Conservation (phyloP, 2,888 invertebrate genomes). For the Teleiodes luculella region DNA sequence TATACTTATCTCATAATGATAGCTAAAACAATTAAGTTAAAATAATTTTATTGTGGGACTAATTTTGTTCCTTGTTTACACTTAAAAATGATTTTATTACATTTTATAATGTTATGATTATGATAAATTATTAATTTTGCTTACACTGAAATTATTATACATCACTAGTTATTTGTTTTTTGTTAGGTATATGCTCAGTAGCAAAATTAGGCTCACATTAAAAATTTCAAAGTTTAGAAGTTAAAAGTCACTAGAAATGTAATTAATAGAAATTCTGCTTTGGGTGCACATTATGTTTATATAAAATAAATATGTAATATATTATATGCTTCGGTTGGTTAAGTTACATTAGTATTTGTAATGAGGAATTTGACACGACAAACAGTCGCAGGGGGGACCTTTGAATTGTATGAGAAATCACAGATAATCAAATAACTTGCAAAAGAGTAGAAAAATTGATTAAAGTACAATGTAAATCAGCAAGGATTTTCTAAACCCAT, state of each 20-base stretch:
- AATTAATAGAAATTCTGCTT: conserved; percentile 37
- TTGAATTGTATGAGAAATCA: too few species aligned
- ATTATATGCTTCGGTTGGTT: neutral
- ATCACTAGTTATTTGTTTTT: too few species aligned
- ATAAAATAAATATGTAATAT: conserved; percentile 14
- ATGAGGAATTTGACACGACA: neutral
- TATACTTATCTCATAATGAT: conserved; percentile 65
- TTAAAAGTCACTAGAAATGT: conserved; percentile 45
- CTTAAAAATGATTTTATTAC: neutral
- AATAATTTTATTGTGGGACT: conserved; percentile 45
- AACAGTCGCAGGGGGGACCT: neutral
- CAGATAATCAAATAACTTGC: too few species aligned
- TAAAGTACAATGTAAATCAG: too few species aligned
- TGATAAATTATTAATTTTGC: neutral
- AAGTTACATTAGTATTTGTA: neutral
- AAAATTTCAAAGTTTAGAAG: conserved; percentile 36
- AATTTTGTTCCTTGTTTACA: conserved; percentile 39
- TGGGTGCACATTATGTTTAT: conserved; percentile 46
- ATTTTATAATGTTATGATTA: neutral
- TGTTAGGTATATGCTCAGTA: conserved; percentile 15
- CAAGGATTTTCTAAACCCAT: too few species aligned
- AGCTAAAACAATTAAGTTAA: conserved; percentile 60
- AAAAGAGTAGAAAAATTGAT: too few species aligned
- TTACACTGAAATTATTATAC: neutral
- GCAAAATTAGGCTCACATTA: conserved; percentile 44